Conservation (phyloP, 2,888 invertebrate genomes). For the Toxonevra muliebris region DNA sequence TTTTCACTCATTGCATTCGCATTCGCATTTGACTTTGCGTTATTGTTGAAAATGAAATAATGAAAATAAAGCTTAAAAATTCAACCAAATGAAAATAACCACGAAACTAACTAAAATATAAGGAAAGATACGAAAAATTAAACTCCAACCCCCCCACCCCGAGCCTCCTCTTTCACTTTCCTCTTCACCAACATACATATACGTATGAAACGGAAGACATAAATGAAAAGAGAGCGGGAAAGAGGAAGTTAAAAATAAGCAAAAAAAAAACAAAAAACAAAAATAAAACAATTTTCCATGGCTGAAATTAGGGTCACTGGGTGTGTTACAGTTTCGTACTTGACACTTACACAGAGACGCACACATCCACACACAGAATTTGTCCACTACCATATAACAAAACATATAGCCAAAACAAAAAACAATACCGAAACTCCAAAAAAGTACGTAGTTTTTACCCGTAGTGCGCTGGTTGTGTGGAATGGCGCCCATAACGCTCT, state of each 20-base stretch:
- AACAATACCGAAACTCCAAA: slow-evolving; percentile 38
- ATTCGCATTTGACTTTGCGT: background rate
- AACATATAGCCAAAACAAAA: slow-evolving; percentile 14
- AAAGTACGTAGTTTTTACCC: slow-evolving; percentile 23
- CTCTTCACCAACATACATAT: slow-evolving; percentile 12
- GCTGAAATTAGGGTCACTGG: slow-evolving; percentile 62
- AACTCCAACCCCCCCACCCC: background rate
- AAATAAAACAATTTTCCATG: slow-evolving; percentile 49
- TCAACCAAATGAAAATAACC: background rate
- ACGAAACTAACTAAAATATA: slow-evolving; percentile 1
- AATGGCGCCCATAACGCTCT: slow-evolving; percentile 17
- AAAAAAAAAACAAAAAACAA: slow-evolving; percentile 16
- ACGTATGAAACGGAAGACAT: slow-evolving; percentile 50
- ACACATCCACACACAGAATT: background rate
- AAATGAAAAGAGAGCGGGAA: slow-evolving; percentile 52
- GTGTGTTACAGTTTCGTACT: slow-evolving; percentile 54
- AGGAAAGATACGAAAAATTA: background rate
- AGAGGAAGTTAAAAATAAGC: slow-evolving; percentile 39
- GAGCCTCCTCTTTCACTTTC: background rate
- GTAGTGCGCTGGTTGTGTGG: slow-evolving; percentile 4
- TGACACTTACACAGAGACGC: slow-evolving; percentile 1
- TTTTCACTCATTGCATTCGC: slow-evolving; percentile 13
- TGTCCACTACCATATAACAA: slow-evolving; percentile 5
- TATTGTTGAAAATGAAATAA: background rate
- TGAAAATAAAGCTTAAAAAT: no score